Evolutionary conservation across 2,888 invertebrate species (phyloP).

Genomic region (Parnassius apollo): DNA sequence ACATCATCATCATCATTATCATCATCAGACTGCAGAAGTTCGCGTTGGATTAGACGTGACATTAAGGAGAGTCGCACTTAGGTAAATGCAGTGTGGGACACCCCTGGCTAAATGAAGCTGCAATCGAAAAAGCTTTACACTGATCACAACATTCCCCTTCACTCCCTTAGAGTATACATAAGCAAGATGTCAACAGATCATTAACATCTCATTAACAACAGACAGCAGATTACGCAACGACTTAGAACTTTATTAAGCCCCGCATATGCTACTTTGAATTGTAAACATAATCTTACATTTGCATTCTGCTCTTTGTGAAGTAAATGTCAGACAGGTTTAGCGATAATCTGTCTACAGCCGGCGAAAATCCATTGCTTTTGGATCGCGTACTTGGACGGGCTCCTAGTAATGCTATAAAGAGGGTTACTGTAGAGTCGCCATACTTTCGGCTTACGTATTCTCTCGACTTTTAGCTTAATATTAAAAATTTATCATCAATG

Average conservation of each 20-base stretch:
- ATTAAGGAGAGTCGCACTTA: too few species aligned
- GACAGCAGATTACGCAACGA: slow-evolving; percentile 2
- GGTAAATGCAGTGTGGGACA: too few species aligned
- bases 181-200: neutral
- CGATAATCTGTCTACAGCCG: slow-evolving; percentile 26
- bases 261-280: slow-evolving; percentile 6
- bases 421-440: slow-evolving; percentile 17
- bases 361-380: slow-evolving; percentile 31
- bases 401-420: slow-evolving; percentile 29
- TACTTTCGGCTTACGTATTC: neutral
- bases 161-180: too few species aligned
- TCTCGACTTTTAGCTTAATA: too few species aligned
- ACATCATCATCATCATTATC: too few species aligned
- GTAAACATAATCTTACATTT: slow-evolving; percentile 17
- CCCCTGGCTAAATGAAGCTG: too few species aligned
- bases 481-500: too few species aligned
- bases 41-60: too few species aligned
- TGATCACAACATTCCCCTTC: too few species aligned
- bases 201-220: neutral
- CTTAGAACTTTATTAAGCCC: slow-evolving; percentile 5
- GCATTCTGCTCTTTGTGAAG: slow-evolving; percentile 7
- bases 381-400: slow-evolving; percentile 28
- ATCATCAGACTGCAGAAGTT: too few species aligned
- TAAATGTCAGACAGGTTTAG: slow-evolving; percentile 22
- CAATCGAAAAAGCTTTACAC: too few species aligned